Evolutionary conservation across 2,113 vertebrate species (phyloP).

Genomic region (Siniperca chuatsi): DNA sequence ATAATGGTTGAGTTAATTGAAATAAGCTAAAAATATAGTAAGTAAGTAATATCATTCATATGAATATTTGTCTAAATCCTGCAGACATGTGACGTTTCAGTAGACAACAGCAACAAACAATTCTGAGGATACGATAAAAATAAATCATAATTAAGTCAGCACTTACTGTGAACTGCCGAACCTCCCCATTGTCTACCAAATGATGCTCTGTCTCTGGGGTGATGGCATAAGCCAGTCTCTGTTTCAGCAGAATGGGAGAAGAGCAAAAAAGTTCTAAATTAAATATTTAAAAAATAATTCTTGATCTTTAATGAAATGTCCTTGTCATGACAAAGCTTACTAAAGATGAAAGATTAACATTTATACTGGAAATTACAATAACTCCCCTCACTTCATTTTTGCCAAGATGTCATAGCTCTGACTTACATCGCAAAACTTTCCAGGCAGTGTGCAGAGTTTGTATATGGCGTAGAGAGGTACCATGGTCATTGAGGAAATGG

Average conservation of each 20-base stretch:
- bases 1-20: background rate
- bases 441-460: slow-evolving; percentile 88
- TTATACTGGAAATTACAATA: background rate
- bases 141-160: background rate
- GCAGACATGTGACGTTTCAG: background rate
- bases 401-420: background rate
- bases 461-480: slow-evolving; percentile 92
- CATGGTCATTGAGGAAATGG: slow-evolving; percentile 91
- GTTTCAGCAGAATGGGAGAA: slow-evolving; percentile 23
- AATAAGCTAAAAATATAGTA: background rate
- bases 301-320: background rate
- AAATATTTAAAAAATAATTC: background rate
- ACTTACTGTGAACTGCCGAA: slow-evolving; percentile 91
- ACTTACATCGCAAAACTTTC: slow-evolving; percentile 89
- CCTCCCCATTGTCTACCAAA: slow-evolving; percentile 88
- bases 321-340: background rate
- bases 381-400: slow-evolving; percentile 1
- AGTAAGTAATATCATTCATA: background rate
- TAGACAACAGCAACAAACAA: background rate
- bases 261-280: background rate
- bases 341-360: background rate
- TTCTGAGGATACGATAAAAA: background rate
- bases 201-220: slow-evolving; percentile 91
- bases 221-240: slow-evolving; percentile 92
- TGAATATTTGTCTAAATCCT: background rate